Evolutionary conservation across 2,113 vertebrate species (phyloP).

Genomic region (Silurus meridionalis): DNA sequence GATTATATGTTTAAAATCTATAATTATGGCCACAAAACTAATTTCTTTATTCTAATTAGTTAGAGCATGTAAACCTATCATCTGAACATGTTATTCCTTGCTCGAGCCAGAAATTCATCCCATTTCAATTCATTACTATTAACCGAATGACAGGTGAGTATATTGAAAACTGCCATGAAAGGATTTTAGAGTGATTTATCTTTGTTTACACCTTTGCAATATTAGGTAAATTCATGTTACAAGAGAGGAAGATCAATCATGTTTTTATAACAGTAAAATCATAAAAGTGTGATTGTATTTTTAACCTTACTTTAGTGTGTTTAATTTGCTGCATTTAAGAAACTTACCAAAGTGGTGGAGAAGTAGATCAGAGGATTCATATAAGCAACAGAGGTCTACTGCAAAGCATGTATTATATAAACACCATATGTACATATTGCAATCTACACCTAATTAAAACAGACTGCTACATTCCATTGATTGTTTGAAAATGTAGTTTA

Average conservation of each 20-base stretch:
- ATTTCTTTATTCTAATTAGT: conserved; percentile 34
- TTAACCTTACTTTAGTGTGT: background rate
- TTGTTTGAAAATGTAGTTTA: background rate
- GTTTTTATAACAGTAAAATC: background rate
- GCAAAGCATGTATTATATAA: background rate
- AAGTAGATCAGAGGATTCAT: conserved; percentile 5
- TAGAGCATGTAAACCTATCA: conserved; percentile 28
- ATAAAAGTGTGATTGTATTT: conserved; percentile 5
- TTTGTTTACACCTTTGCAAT: conserved; percentile 40
- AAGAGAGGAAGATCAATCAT: conserved; percentile 32
- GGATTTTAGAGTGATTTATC: conserved; percentile 26
- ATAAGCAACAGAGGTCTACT: background rate
- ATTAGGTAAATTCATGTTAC: conserved; percentile 44
- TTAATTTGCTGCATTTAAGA: background rate
- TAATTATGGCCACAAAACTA: conserved; percentile 25
- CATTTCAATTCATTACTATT: conserved; percentile 45
- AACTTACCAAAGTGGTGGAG: background rate
- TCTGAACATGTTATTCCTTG: conserved; percentile 7
- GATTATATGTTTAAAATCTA: conserved; percentile 1
- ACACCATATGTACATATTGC: background rate
- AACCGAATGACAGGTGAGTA: conserved; percentile 52
- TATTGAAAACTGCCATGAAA: conserved; percentile 34
- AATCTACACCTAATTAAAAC: background rate
- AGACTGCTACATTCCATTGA: background rate
- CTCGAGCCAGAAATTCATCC: conserved; percentile 14